Evolutionary conservation across 1,140 invertebrate species (phyloP).

Genomic region (Sesamia nonagrioides): DNA sequence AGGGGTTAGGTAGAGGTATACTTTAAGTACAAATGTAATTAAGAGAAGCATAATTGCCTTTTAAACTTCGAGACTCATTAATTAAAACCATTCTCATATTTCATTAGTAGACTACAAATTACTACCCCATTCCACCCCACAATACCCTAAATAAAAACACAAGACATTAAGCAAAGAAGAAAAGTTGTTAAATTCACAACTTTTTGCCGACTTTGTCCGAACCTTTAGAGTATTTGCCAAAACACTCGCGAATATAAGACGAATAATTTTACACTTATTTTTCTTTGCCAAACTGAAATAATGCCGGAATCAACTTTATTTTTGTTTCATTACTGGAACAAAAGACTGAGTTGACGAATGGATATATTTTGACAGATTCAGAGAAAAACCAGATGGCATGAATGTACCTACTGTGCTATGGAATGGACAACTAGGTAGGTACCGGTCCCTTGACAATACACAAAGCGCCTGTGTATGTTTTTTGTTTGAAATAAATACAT

Average conservation of each 20-base stretch:
- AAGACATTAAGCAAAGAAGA: slow-evolving; percentile 36
- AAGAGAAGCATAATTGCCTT: no score
- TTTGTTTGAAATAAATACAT: no score
- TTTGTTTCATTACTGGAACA: slow-evolving; percentile 2
- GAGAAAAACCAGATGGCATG: background rate
- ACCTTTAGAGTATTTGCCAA: slow-evolving; percentile 19
- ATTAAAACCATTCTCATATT: background rate
- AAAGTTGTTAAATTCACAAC: slow-evolving; percentile 41
- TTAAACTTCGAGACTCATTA: background rate
- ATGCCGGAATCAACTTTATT: slow-evolving; percentile 22
- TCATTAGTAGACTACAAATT: background rate
- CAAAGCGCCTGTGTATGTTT: no score
- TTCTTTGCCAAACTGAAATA: slow-evolving; percentile 39
- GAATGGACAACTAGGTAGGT: no score
- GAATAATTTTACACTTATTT: slow-evolving; percentile 38
- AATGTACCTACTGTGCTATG: no score
- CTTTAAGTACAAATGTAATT: no score
- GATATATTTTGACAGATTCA: slow-evolving; percentile 7
- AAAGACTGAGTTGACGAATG: background rate
- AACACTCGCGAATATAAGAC: slow-evolving; percentile 32
- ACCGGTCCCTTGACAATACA: no score
- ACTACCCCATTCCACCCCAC: background rate
- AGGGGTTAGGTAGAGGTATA: no score
- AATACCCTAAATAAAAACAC: slow-evolving; percentile 15
- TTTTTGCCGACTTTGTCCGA: slow-evolving; percentile 30